Base-by-base conservation (phyloP, 2,888 invertebrate genomes). In the Stomorhina lunata region DNA sequence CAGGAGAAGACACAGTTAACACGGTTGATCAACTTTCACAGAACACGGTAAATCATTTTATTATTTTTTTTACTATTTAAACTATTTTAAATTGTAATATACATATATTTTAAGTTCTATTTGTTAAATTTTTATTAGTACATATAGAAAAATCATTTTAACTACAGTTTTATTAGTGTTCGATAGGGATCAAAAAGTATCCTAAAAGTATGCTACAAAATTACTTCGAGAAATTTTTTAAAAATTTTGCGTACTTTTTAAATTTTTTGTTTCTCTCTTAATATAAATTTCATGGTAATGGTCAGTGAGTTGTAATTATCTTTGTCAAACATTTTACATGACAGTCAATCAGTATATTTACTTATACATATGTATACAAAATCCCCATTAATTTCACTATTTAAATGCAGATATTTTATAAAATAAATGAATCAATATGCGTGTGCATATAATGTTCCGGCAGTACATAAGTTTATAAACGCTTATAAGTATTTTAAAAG, bases 41-140 rank as follows among this genome's bases (percentile, higher is more conserved):
- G 83, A 65, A 69, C 17, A 61, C 61, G 80, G 83, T 83, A 84
- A 79, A 84, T 72, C 68, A 80, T 50, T 59, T 59, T 84, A 85
- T n/a, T 15, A n/a, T 43, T 32, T 32, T 32, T 32, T 32, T 32
- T 9, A 32, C 4, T 43, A 43, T 12, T 12, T 32, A 32, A 43
- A 43, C n/a, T n/a, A 43, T 43, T 43, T 12, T 43, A 43, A 43
- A n/a, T 17, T 43, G n/a, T n/a, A 43, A 10, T n/a, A n/a, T n/a
- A n/a, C n/a, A n/a, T n/a, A n/a, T n/a, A n/a, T n/a, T n/a, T n/a
- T n/a, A n/a, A n/a, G n/a, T n/a, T n/a, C n/a, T n/a, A n/a, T n/a
- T n/a, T n/a, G n/a, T n/a, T n/a, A n/a, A n/a, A n/a, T n/a, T n/a
- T n/a, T n/a, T n/a, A n/a, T n/a, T n/a, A n/a, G n/a, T n/a, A n/a